These are phyloP conservation scores for Merodon equestris DNA, from an alignment of 2,888 invertebrate genomes.

Conservation along the genomic window DNA sequence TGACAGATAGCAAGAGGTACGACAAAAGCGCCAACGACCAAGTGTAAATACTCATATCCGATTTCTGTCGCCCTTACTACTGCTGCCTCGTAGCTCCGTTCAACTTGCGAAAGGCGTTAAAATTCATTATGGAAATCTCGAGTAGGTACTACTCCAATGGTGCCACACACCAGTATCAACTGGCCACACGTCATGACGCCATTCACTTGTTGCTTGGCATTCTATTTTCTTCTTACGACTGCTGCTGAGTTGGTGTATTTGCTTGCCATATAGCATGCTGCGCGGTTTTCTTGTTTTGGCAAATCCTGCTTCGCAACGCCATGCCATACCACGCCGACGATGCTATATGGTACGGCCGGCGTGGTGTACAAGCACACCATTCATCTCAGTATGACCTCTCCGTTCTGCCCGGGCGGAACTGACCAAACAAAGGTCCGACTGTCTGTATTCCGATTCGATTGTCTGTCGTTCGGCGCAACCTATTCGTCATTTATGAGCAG, in stretches of 20 bases:
- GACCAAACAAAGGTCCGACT: slow-evolving; percentile 42
- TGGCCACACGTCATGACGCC: slow-evolving; percentile 41
- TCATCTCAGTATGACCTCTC: slow-evolving; percentile 32
- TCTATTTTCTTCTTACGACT: neutral
- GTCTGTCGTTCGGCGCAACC: slow-evolving; percentile 9
- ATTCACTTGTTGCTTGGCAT: slow-evolving; percentile 55
- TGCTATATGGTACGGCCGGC: too few relatives aligned
- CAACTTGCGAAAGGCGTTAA: slow-evolving; percentile 67
- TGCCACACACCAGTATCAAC: slow-evolving; percentile 25
- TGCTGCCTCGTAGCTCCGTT: slow-evolving; percentile 27
- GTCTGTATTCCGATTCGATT: slow-evolving; percentile 16
- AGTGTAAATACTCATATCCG: slow-evolving; percentile 65
- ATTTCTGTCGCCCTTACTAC: slow-evolving; percentile 20
- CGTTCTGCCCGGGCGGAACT: slow-evolving; percentile 63
- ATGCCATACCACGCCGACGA: too few relatives aligned
- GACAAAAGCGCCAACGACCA: slow-evolving; percentile 40
- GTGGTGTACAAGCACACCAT: too few relatives aligned
- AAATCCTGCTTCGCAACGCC: slow-evolving; percentile 57
- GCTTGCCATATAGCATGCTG: slow-evolving; percentile 33
- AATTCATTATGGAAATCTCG: slow-evolving; percentile 67
- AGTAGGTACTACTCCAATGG: slow-evolving; percentile 13
- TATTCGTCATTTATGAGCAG: slow-evolving; percentile 62
- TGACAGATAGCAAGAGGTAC: slow-evolving; percentile 24
- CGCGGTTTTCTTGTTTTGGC: slow-evolving; percentile 60
- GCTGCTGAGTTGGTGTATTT: neutral